phyloP scores from a whole-genome alignment of 1,140 invertebrate genomes.

The Tetramorium simillimum region DNA sequence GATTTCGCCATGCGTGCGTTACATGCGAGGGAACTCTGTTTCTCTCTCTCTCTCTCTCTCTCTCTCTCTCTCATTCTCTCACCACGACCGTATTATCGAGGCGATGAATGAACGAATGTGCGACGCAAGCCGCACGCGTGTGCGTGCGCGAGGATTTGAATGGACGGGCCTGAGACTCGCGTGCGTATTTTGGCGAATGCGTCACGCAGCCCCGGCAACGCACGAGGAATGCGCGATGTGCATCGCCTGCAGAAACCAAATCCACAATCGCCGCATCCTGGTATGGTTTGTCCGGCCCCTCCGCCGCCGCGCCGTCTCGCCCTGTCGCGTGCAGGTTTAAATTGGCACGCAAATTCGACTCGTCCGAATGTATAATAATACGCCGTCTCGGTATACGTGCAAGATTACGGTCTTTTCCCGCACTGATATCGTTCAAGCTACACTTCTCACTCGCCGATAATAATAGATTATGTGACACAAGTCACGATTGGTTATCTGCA shows the following conservation, averaged over 20 bases:
- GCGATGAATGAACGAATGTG: slow-evolving; percentile 35
- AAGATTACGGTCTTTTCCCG: neutral
- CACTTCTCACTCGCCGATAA: slow-evolving; percentile 6
- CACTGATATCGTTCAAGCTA: neutral
- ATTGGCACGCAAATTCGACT: neutral
- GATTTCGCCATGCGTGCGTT: neutral
- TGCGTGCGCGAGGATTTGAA: slow-evolving; percentile 30
- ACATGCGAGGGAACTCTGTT: neutral
- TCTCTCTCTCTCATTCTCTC: neutral
- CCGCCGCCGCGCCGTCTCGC: neutral
- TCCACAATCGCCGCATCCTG: slow-evolving; percentile 16
- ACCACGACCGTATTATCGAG: neutral
- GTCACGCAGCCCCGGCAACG: slow-evolving; percentile 39
- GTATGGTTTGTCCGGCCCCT: neutral
- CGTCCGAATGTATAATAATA: neutral
- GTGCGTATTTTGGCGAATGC: slow-evolving; percentile 52
- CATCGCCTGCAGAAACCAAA: slow-evolving; percentile 47
- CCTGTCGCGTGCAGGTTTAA: neutral
- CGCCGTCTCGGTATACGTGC: neutral
- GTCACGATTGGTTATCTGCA: neutral
- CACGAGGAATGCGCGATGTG: slow-evolving; percentile 51
- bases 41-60: too few relatives aligned
- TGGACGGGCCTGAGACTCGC: slow-evolving; percentile 1
- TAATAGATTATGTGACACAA: neutral
- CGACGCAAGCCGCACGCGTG: neutral